Percentiles rank a stretch among this genome's conserved stretches.
Conservation (phyloP, 2,888 invertebrate species). For the Eupithecia insigniata region DNA sequence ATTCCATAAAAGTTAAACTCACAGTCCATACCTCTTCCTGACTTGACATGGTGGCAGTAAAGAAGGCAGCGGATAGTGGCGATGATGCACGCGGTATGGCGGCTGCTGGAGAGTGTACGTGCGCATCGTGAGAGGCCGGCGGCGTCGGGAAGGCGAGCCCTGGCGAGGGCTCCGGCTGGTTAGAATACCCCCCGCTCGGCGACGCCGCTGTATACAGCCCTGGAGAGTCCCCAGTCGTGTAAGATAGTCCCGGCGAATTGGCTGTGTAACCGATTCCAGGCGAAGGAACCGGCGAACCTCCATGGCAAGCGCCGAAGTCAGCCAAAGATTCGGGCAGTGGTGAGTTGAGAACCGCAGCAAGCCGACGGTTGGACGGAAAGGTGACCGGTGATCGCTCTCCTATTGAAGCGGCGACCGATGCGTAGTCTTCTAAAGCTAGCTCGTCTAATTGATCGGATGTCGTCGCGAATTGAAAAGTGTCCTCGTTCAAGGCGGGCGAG, state of each 20-base stretch:
- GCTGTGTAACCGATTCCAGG: slow-evolving; percentile 81
- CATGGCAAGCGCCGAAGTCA: slow-evolving; percentile 92
- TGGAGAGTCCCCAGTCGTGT: slow-evolving; percentile 87
- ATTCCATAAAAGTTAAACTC: background rate
- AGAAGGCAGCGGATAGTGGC: slow-evolving; percentile 92
- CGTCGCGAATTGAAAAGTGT: slow-evolving; percentile 88
- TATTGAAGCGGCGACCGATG: slow-evolving; percentile 83
- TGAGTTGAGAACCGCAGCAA: slow-evolving; percentile 91
- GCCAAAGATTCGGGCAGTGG: slow-evolving; percentile 91
- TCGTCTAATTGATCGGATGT: slow-evolving; percentile 87
- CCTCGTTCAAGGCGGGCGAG: slow-evolving; percentile 88
- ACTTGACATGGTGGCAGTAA: slow-evolving; percentile 92
- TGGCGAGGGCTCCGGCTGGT: slow-evolving; percentile 84
- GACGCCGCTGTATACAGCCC: slow-evolving; percentile 74
- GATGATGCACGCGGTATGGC: slow-evolving; percentile 90
- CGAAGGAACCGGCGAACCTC: slow-evolving; percentile 78
- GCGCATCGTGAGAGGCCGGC: slow-evolving; percentile 90
- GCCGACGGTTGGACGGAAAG: slow-evolving; percentile 87
- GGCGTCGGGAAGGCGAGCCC: slow-evolving; percentile 93
- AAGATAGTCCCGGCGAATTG: slow-evolving; percentile 88
- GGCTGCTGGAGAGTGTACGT: slow-evolving; percentile 87
- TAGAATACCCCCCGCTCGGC: slow-evolving; percentile 73
- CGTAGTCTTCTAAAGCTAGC: slow-evolving; percentile 86
- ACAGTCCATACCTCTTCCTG: slow-evolving; percentile 87
- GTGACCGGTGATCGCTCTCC: slow-evolving; percentile 84